Evolutionary conservation across 2,888 invertebrate species (phyloP).

Genomic region (Sacculina carcini): DNA sequence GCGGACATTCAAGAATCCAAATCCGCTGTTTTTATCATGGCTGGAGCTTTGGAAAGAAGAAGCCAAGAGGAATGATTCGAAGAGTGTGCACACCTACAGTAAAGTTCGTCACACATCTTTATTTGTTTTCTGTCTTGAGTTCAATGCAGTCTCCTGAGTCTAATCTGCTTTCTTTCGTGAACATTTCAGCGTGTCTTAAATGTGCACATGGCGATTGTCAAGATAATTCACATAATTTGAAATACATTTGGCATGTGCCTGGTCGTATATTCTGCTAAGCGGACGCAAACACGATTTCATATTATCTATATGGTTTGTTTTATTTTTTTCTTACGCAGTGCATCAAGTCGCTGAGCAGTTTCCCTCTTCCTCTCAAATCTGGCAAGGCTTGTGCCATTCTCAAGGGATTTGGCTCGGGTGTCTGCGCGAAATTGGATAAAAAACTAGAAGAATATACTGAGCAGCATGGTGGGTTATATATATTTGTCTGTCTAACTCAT

Average conservation of each 20-base stretch:
- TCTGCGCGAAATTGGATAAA: not conserved
- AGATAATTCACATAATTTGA: no score
- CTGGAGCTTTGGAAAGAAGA: not conserved
- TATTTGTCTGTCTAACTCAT: no score
- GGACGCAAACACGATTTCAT: no score
- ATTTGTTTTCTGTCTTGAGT: not conserved
- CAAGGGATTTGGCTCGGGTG: not conserved
- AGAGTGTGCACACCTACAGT: not conserved
- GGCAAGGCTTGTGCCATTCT: not conserved
- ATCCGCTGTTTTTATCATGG: not conserved
- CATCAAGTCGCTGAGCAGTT: not conserved
- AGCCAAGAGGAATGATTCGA: not conserved
- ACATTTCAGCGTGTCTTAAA: no score
- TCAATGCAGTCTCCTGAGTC: no score
- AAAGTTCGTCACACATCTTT: not conserved
- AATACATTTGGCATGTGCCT: no score
- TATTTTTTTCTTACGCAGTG: no score
- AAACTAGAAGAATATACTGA: not conserved
- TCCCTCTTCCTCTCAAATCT: not conserved
- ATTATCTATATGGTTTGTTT: no score
- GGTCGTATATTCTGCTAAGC: no score
- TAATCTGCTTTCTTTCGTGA: no score
- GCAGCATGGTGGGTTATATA: not conserved
- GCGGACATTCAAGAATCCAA: not conserved
- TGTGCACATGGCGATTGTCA: no score